A percentile compares a stretch with the other conserved stretches of the same genome.
These are phyloP conservation scores for Agrochola macilenta DNA, from an alignment of 2,888 invertebrate species.

Conservation along the genomic window DNA sequence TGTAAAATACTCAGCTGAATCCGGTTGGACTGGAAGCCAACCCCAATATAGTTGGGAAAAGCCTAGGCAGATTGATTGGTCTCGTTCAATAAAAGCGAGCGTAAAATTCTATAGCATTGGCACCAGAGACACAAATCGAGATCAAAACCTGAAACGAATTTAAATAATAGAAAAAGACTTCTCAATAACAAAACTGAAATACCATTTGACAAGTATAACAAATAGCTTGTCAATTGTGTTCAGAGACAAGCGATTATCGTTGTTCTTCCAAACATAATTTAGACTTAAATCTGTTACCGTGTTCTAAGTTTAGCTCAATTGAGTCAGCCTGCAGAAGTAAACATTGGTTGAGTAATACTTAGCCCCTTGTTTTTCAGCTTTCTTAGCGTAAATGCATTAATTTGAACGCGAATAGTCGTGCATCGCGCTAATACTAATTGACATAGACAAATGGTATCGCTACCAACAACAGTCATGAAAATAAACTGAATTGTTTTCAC, in stretches of 20 bases:
- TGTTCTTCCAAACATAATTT: constrained; percentile 60
- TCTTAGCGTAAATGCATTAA: constrained; percentile 76
- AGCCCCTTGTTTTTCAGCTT: constrained; percentile 75
- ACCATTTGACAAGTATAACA: constrained; percentile 35
- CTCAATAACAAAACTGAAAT: constrained; percentile 17
- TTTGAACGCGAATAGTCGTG: constrained; percentile 77
- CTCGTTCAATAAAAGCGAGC: neutral
- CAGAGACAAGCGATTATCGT: constrained; percentile 57
- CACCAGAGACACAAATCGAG: neutral
- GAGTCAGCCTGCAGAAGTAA: constrained; percentile 77
- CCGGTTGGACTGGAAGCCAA: no score
- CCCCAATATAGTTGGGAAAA: no score
- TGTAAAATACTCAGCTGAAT: no score
- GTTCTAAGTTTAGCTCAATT: constrained; percentile 75
- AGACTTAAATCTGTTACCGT: constrained; percentile 66
- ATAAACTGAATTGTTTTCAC: constrained; percentile 61
- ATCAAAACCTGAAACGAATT: neutral
- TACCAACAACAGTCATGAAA: constrained; percentile 61
- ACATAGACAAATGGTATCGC: constrained; percentile 80
- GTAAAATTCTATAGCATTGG: neutral
- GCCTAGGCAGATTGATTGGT: no score
- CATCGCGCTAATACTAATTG: constrained; percentile 80
- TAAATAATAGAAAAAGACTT: neutral
- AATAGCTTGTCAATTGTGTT: constrained; percentile 53
- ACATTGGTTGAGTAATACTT: constrained; percentile 78